Evolutionary conservation across 2,797 vertebrate genomes (phyloP), one percentile per base, ranked within the genome.

Genomic region (Syngnathus acus): DNA sequence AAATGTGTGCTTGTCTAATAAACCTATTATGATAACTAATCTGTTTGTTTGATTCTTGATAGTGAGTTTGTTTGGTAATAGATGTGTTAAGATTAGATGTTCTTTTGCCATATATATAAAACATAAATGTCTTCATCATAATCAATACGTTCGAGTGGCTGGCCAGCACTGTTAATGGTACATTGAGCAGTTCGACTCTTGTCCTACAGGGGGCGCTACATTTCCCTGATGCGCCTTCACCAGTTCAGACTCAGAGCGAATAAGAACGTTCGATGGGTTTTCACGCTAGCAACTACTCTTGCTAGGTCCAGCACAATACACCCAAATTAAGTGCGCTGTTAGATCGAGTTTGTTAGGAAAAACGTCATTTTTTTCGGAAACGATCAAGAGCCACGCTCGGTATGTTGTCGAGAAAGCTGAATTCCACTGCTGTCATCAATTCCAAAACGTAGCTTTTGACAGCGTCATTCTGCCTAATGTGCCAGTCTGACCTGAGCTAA

Each of bases 1-100:
- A 72, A 70, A 39, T 71, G 45, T 14, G 23, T 10, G 65, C 67
- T 66, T 69, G 72, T 75, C 63, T 77, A 86, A 82, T 82, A 82
- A 84, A 83, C 1, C 2, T 4, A 32, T 65, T 1, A 32, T 10
- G 59, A 65, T 21, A 58, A 17, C 7, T 37, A 6, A 26, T 37
- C 55, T 38, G 55, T 5, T 58, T 7, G 9, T 55, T 38, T 38
- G 8, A 37, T 58, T 58, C 14, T 7, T 38, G 32, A 58, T 17
- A 37, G 26, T 26, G 5, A 58, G 6, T 58, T 32, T 58, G 32
- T 58, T 58, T 17, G 26, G 8, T 37, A 37, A 2, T 58, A 37
- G 14, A 8, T 4, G 1, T 26, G 11, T 58, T 37, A 38, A 32
- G 14, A 32, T 32, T 32, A 32, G 32, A 32, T 32, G 32, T 32